Percentiles rank a stretch among this genome's conserved stretches.
These are phyloP conservation scores for Benitochromis conjunctus DNA, from an alignment of 2,113 vertebrate species.

Conservation along the genomic window DNA sequence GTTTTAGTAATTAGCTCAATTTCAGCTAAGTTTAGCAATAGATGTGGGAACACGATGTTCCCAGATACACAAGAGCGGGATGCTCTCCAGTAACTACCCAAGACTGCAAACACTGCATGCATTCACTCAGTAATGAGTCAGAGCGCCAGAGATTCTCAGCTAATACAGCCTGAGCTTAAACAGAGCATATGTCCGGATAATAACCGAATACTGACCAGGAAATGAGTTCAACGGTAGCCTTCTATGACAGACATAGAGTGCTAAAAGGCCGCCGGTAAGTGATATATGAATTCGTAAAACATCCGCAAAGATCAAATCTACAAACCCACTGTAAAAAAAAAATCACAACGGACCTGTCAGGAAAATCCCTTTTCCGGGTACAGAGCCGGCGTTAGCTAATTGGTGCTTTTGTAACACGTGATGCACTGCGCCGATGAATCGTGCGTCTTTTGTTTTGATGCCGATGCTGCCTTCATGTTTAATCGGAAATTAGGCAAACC, in stretches of 20 bases:
- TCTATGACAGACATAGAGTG: not conserved
- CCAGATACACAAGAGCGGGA: not conserved
- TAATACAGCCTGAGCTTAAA: not conserved
- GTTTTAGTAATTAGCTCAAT: not conserved
- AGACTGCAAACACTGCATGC: not conserved
- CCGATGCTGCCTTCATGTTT: not conserved
- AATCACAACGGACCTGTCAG: conserved; percentile 47
- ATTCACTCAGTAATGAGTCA: not conserved
- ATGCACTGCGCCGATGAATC: not conserved
- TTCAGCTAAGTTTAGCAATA: not conserved
- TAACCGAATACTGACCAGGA: not conserved
- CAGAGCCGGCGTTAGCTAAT: conserved; percentile 18
- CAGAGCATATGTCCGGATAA: not conserved
- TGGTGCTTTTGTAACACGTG: conserved; percentile 51
- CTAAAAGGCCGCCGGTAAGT: not conserved
- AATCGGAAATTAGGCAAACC: not conserved
- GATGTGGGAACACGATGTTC: not conserved
- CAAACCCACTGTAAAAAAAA: not conserved
- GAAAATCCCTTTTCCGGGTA: conserved; percentile 65
- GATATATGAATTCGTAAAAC: not conserved
- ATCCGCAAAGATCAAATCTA: not conserved
- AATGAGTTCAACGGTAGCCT: not conserved
- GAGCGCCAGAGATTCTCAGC: not conserved
- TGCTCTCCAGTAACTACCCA: not conserved
- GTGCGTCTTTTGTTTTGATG: not conserved